phyloP scores from a whole-genome alignment of 1,140 invertebrate genomes.

The Drosophila nigrodunni region DNA sequence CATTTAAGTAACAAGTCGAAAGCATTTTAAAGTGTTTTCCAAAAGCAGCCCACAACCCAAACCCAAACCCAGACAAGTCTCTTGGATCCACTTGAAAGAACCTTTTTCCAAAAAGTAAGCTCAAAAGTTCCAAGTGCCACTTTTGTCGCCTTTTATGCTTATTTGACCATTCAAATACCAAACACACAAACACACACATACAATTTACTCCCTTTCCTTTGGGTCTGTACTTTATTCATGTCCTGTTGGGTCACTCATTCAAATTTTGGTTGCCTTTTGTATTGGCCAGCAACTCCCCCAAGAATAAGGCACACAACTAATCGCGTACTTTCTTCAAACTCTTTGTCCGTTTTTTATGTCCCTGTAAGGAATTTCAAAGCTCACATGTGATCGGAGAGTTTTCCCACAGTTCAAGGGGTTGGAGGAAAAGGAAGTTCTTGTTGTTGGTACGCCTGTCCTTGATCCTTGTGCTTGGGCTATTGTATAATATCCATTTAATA shows the following conservation, averaged over 20 bases:
- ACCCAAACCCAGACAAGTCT: background rate
- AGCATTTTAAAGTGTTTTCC: constrained; percentile 60
- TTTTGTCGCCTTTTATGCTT: constrained; percentile 81
- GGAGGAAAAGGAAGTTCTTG: constrained; percentile 64
- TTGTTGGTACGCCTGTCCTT: constrained; percentile 33
- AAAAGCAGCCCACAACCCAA: constrained; percentile 13
- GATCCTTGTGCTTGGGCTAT: constrained; percentile 44
- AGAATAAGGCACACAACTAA: constrained; percentile 26
- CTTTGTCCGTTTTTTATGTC: constrained; percentile 39
- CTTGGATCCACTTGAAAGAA: constrained; percentile 28
- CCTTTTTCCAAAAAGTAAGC: constrained; percentile 21
- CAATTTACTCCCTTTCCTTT: too few relatives aligned
- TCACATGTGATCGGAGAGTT: constrained; percentile 63
- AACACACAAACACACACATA: constrained; percentile 31
- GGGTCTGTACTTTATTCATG: constrained; percentile 20
- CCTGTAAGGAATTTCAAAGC: constrained; percentile 30
- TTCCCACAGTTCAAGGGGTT: constrained; percentile 52
- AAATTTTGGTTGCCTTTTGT: constrained; percentile 62
- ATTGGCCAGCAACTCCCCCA: constrained; percentile 34
- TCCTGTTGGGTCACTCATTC: constrained; percentile 42
- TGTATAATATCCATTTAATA: constrained; percentile 69
- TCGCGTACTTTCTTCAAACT: constrained; percentile 46
- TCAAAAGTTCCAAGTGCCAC: constrained; percentile 63
- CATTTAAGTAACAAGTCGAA: constrained; percentile 71
- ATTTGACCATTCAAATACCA: constrained; percentile 61